Base-by-base conservation (phyloP, 2,113 vertebrate genomes). In the Hydropotes inermis region DNA sequence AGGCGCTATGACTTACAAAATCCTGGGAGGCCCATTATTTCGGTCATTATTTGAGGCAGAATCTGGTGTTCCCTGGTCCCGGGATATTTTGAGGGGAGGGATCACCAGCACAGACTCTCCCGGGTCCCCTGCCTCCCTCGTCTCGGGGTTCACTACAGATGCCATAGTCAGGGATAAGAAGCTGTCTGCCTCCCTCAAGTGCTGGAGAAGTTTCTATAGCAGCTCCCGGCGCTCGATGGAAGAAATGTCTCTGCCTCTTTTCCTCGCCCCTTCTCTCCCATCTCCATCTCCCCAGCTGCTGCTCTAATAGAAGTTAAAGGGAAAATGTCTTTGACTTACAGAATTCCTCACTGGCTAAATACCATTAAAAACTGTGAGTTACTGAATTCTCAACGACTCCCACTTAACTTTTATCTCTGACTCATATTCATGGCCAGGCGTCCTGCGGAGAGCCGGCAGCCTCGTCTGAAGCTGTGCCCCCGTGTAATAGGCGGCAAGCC, bases 361-460 rank as follows among this genome's bases (percentile, higher is more conserved):
- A 95, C 67, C 96, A 96, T 82, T 83, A 95, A 97, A 57, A 54
- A 17, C 57, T 93, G 54, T 87, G 97, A 84, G 83, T 93, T 96
- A 89, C 58, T 21, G 88, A 95, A 88, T 97, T 88, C 97, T 96
- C 96, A 97, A 67, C 98, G 97, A 23, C 88, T 45, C 83, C 96
- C 92, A 91, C 92, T 98, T 97, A 78, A 96, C 98, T 98, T 98
- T 98, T 97, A 98, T 98, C 98, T 98, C 92, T 96, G 94, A n/a
- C 96, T 98, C 17, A 6, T 93, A 97, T 98, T 98, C 97, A 88
- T 45, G 93, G 0, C 8, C 67, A 43, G 45, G 98, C 21, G 30
- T 87, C 98, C 85, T n/a, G 86, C 95, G 0, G 96, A 0, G 95
- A 98, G 96, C 97, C 25, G 95, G 97, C 57, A 45, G 87, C 95